These are phyloP conservation scores for Nesidiocoris tenuis DNA, from an alignment of 2,888 invertebrate species.

Conservation along the genomic window DNA sequence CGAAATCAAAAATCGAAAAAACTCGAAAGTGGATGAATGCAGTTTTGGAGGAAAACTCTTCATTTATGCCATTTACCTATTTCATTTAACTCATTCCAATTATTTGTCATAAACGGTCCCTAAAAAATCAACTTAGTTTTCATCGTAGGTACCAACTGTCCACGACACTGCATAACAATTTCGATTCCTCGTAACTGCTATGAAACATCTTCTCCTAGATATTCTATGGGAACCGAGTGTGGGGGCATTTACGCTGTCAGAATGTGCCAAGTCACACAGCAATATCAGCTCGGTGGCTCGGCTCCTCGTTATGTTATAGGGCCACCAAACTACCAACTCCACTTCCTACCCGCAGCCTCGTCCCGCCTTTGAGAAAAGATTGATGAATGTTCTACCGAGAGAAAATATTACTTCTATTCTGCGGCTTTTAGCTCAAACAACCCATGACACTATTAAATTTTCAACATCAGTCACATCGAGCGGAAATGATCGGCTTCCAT, in stretches of 20 bases:
- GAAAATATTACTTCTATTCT: slow-evolving; percentile 18
- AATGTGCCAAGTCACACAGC: slow-evolving; percentile 28
- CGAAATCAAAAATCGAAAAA: too few species aligned
- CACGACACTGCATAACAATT: too few species aligned
- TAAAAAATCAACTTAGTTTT: too few species aligned
- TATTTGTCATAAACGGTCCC: too few species aligned
- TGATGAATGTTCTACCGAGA: slow-evolving; percentile 12
- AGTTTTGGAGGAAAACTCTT: too few species aligned
- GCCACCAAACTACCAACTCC: neutral
- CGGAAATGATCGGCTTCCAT: neutral
- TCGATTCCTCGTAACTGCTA: neutral
- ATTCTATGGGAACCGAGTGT: slow-evolving; percentile 19
- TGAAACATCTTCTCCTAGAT: neutral
- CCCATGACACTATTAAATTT: neutral
- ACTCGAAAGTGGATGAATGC: too few species aligned
- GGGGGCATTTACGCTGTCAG: slow-evolving; percentile 23
- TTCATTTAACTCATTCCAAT: too few species aligned
- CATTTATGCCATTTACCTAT: too few species aligned
- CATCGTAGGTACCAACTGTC: too few species aligned
- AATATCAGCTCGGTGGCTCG: slow-evolving; percentile 26
- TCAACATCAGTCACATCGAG: neutral
- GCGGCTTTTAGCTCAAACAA: neutral
- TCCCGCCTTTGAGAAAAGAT: slow-evolving; percentile 14
- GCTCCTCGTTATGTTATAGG: slow-evolving; percentile 17
- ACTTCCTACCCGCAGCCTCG: neutral